A percentile compares a stretch with the other conserved stretches of the same genome.
phyloP scores from a whole-genome alignment of 2,113 vertebrate genomes.

The Neolamprologus brichardi region DNA sequence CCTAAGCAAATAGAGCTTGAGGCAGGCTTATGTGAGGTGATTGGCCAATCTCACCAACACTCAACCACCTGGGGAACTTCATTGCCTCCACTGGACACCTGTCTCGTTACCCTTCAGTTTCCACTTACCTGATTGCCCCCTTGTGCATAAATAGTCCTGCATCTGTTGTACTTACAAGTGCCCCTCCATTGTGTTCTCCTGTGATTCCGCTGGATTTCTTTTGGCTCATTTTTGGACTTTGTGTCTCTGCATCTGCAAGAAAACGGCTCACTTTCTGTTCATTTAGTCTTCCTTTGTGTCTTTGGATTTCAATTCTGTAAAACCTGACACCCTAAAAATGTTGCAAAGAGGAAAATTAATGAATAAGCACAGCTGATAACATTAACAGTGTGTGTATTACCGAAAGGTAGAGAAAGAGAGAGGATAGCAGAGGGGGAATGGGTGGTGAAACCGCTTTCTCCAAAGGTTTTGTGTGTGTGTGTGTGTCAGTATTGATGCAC shows the following conservation, averaged over 20 bases:
- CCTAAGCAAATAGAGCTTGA: neutral
- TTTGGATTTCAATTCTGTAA: neutral
- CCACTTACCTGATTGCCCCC: neutral
- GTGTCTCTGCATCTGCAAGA: neutral
- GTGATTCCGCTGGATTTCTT: neutral
- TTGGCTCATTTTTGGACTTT: neutral
- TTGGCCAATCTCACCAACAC: neutral
- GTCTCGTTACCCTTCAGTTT: neutral
- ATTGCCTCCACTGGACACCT: neutral
- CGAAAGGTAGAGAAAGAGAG: constrained; percentile 18
- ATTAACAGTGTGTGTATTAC: constrained; percentile 38
- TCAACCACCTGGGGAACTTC: neutral
- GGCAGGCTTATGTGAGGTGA: neutral
- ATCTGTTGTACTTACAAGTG: neutral
- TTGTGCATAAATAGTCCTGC: neutral
- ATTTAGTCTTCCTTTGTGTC: neutral
- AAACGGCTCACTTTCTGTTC: neutral
- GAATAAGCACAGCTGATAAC: constrained; percentile 50
- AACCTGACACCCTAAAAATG: constrained; percentile 23
- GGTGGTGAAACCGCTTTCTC: constrained; percentile 9
- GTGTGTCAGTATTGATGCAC: constrained; percentile 62
- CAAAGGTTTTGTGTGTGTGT: constrained; percentile 26
- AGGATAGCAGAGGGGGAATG: neutral
- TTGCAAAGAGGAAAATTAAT: constrained; percentile 50
- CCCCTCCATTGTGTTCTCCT: neutral